Conservation (phyloP, 64 coral and sea anemone genomes). For the Actinia tenebrosa region DNA sequence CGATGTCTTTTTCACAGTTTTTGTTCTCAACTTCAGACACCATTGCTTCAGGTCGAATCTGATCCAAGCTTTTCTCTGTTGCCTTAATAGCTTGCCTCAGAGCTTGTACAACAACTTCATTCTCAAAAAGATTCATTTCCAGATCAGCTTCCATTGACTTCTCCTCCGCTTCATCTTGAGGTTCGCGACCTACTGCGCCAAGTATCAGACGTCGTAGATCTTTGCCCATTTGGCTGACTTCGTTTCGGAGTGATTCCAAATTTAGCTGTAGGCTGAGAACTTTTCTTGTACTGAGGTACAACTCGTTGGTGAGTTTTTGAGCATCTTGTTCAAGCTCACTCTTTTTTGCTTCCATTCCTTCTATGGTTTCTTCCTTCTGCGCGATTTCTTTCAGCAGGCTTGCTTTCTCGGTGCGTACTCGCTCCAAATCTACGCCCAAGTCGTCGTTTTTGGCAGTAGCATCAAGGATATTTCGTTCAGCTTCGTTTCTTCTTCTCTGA, state of each 20-base stretch:
- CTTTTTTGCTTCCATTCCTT: slow-evolving; percentile 49
- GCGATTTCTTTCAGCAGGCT: slow-evolving; percentile 41
- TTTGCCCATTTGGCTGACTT: slow-evolving; percentile 48
- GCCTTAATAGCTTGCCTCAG: slow-evolving; percentile 58
- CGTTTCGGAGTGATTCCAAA: slow-evolving; percentile 63
- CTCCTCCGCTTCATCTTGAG: slow-evolving; percentile 23
- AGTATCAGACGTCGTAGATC: slow-evolving; percentile 50
- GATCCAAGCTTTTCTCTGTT: slow-evolving; percentile 62
- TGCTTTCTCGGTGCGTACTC: slow-evolving; percentile 60
- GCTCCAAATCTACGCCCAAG: slow-evolving; percentile 42
- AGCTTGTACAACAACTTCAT: slow-evolving; percentile 48
- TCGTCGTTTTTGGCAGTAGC: slow-evolving; percentile 61
- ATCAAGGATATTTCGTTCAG: slow-evolving; percentile 59
- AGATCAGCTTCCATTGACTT: slow-evolving; percentile 33
- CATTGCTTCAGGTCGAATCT: slow-evolving; percentile 57
- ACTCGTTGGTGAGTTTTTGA: slow-evolving; percentile 60
- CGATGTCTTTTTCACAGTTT: slow-evolving; percentile 67
- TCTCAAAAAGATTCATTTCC: slow-evolving; percentile 34
- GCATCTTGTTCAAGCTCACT: slow-evolving; percentile 56
- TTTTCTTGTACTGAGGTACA: slow-evolving; percentile 82
- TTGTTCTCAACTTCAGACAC: slow-evolving; percentile 62
- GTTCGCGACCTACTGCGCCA: slow-evolving; percentile 18
- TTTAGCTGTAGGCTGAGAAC: slow-evolving; percentile 70
- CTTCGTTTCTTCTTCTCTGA: slow-evolving; percentile 38
- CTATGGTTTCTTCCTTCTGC: slow-evolving; percentile 59